Conservation (phyloP, 2,113 vertebrate species). For the Cettia cetti region DNA sequence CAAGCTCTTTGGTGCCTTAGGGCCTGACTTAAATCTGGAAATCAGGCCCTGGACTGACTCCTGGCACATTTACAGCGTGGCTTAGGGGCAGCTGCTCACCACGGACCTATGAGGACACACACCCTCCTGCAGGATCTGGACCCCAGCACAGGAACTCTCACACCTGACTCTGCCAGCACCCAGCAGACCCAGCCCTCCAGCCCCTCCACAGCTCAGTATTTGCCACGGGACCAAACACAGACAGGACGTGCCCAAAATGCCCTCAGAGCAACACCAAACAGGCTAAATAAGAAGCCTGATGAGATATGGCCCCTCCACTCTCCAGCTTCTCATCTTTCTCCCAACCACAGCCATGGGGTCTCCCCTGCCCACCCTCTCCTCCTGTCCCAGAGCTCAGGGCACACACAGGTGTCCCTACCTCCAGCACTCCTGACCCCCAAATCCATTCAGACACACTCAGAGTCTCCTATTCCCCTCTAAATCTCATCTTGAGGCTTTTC, state of each 20-base stretch:
- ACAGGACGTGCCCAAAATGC: not conserved
- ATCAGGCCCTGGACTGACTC: not conserved
- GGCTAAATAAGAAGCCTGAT: not conserved
- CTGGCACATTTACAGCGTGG: not conserved
- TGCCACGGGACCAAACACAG: not conserved
- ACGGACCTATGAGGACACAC: fast-evolving
- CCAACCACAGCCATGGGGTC: not conserved
- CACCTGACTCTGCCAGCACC: not conserved
- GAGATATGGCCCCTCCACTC: not conserved
- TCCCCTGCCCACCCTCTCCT: not conserved
- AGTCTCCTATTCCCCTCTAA: not conserved
- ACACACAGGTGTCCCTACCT: not conserved
- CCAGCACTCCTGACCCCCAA: not conserved
- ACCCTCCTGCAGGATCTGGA: not conserved
- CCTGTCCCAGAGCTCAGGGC: not conserved
- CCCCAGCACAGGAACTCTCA: not conserved
- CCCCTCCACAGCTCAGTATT: not conserved
- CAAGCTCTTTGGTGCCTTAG: not conserved
- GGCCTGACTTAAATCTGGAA: not conserved
- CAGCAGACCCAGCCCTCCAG: not conserved
- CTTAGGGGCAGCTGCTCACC: not conserved
- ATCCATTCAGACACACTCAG: not conserved
- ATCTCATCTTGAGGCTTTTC: not conserved
- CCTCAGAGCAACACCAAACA: not conserved
- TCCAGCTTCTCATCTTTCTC: not conserved